Evolutionary conservation across 2,888 invertebrate genomes (phyloP).

Genomic region (Meiosimyza decipiens): DNA sequence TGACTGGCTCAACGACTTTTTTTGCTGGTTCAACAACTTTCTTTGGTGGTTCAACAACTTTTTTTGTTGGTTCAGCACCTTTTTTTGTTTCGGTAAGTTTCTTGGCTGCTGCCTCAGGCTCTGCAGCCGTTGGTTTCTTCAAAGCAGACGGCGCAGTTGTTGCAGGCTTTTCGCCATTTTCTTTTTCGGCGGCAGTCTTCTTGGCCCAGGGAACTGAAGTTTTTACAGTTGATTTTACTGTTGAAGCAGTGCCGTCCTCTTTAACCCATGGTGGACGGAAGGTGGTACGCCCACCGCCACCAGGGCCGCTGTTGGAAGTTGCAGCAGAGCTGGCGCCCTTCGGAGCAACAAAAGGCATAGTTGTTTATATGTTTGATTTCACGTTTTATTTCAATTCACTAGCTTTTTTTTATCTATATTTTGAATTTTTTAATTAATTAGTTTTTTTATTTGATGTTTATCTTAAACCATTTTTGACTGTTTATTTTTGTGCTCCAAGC

Average conservation of each 20-base stretch:
- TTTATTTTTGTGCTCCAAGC: slow-evolving; percentile 37
- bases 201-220: slow-evolving; percentile 70
- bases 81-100: slow-evolving; percentile 61
- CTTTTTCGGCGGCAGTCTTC: slow-evolving; percentile 49
- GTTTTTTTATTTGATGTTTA: slow-evolving; percentile 39
- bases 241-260: slow-evolving; percentile 67
- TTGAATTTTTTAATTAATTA: background rate
- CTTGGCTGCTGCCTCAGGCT: slow-evolving; percentile 36
- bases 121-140: slow-evolving; percentile 38
- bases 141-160: slow-evolving; percentile 29
- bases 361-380: slow-evolving; percentile 28
- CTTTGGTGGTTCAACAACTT: slow-evolving; percentile 48
- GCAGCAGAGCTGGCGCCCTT: slow-evolving; percentile 52
- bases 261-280: slow-evolving; percentile 80
- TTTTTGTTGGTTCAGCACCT: slow-evolving; percentile 44
- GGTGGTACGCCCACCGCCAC: slow-evolving; percentile 70
- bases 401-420: slow-evolving; percentile 20
- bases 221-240: slow-evolving; percentile 47
- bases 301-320: slow-evolving; percentile 50
- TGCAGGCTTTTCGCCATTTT: slow-evolving; percentile 48
- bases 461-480: slow-evolving; percentile 41
- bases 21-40: slow-evolving; percentile 45
- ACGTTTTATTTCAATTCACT: slow-evolving; percentile 23
- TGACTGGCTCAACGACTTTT: slow-evolving; percentile 43
- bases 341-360: slow-evolving; percentile 64